Conservation (phyloP, 2,113 vertebrate species). For the Alethe castanea region DNA sequence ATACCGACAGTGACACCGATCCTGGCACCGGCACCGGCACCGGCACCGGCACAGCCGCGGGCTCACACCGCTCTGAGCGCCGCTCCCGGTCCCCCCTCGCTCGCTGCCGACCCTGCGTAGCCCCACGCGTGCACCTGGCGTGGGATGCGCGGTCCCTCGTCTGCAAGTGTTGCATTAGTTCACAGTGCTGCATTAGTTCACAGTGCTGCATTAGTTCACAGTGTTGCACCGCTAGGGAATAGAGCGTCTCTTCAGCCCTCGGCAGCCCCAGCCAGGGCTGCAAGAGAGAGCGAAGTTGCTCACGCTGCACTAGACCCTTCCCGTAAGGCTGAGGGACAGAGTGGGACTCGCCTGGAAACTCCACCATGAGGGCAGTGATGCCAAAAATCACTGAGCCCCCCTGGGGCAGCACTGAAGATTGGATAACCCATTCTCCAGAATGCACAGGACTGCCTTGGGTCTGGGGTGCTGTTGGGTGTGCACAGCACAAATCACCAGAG, state of each 20-base stretch:
- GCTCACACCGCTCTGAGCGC: neutral
- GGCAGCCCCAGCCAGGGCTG: accelerated
- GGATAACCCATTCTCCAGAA: neutral
- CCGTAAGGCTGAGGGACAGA: accelerated
- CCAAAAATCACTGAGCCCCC: neutral
- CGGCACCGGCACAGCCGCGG: neutral
- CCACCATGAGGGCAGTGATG: neutral
- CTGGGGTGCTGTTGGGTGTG: neutral
- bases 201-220: neutral
- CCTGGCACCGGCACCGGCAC: no score
- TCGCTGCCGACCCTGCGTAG: neutral
- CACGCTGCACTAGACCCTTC: accelerated
- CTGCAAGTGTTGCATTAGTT: neutral
- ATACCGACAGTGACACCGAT: no score
- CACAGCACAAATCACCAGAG: neutral
- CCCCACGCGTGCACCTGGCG: neutral
- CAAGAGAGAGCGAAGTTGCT: accelerated
- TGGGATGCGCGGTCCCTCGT: no score
- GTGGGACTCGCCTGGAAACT: neutral
- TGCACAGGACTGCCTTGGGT: neutral
- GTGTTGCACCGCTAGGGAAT: accelerated
- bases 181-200: no score
- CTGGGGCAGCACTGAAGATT: neutral
- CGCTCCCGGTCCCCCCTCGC: neutral
- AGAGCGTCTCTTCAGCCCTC: accelerated